Evolutionary conservation across 30 jellyfish, hydroid and myxozoan species (phyloP), one percentile per base, ranked within the genome.

Genomic region (Hydractinia echinata): DNA sequence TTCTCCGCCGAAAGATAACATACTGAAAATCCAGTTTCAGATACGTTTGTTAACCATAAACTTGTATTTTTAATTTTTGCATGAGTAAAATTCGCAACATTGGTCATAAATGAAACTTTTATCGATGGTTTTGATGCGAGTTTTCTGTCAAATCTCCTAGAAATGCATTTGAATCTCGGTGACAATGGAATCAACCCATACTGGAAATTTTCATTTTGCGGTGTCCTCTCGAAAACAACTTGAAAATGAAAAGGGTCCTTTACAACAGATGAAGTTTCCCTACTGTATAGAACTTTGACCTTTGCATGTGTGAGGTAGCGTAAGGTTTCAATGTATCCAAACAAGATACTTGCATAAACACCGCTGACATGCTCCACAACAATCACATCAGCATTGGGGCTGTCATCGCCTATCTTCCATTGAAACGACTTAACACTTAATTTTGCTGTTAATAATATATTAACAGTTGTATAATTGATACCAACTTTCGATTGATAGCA

Each of bases 41-140:
- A 53, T n/a, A 54, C 81, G 30, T 77, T 60, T 54, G 50, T 30
- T 18, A 77, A 30, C 85, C 85, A 77, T 18, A 58, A 7, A 7
- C 30, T 6, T 13, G 74, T 13, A 64, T 64, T 64, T 6, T 51
- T 51, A 44, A 7, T 6, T 4, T 64, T n/a, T 13, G 7, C 51
- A n/a, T 64, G 19, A 64, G 74, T 6, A 30, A 30, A 30, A 30
- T 30, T 30, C 2, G 44, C 44, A 0, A 30, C 44, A 30, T 30
- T 30, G 44, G 44, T 30, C 44, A 30, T 30, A 30, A 30, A 64
- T n/a, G 74, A 6, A 64, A 64, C 39, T 13, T 64, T 64, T 64
- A 64, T 64, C 39, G 74, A 7, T 13, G 74, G 74, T 64, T 64
- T 64, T 5, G 74, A 44, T 51, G 39, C 7, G 5, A 64, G 19